Evolutionary conservation across 2,888 invertebrate genomes (phyloP).

Genomic region (Apeira syringaria): DNA sequence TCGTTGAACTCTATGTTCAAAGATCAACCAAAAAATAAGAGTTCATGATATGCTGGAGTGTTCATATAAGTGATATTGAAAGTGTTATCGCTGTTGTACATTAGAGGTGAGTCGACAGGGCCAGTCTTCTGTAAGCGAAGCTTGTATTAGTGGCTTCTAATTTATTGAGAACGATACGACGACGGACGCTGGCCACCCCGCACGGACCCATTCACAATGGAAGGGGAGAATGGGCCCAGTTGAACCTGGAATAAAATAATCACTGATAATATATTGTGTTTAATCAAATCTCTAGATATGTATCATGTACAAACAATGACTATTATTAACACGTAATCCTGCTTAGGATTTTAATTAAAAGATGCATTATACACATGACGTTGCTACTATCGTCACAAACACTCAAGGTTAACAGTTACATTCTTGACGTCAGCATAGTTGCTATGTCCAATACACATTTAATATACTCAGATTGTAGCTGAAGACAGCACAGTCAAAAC

Average conservation of each 20-base stretch:
- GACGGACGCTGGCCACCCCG: constrained; percentile 82
- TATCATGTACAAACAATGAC: no score
- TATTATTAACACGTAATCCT: no score
- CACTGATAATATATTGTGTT: no score
- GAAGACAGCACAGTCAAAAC: not conserved
- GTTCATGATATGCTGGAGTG: constrained; percentile 42
- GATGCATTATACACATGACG: no score
- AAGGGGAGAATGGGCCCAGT: constrained; percentile 47
- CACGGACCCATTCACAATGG: constrained; percentile 74
- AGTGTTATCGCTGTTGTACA: constrained; percentile 77
- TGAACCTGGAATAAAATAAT: constrained; percentile 5
- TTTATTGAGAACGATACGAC: constrained; percentile 80
- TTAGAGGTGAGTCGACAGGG: constrained; percentile 77
- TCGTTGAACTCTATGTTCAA: constrained; percentile 27
- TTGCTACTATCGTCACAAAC: no score
- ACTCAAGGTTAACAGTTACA: no score
- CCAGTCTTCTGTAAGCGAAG: constrained; percentile 79
- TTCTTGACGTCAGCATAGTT: no score
- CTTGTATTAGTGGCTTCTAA: constrained; percentile 81
- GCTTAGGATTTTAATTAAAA: no score
- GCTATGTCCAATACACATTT: no score
- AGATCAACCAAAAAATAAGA: constrained; percentile 10
- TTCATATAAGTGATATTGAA: constrained; percentile 37
- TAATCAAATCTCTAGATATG: no score
- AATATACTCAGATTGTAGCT: no score